phyloP scores from a whole-genome alignment of 2,113 vertebrate genomes.

The Stigmatopora argus region DNA sequence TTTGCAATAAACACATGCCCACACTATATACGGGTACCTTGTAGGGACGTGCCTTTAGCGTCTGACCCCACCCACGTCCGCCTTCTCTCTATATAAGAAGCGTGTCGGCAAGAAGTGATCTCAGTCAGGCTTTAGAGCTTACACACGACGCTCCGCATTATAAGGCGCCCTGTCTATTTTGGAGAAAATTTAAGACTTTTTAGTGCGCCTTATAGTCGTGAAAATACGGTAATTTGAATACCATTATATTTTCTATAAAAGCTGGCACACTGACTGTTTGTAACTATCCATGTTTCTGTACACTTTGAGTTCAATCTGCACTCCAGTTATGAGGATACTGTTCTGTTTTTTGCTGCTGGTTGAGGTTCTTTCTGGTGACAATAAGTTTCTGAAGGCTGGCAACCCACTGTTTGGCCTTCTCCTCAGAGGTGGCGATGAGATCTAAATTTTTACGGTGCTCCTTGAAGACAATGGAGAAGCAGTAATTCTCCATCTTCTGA shows the following conservation, averaged over 20 bases:
- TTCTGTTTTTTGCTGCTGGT: conserved; percentile 76
- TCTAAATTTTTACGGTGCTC: conserved; percentile 83
- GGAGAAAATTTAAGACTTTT: too few relatives aligned
- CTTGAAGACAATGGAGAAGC: conserved; percentile 95
- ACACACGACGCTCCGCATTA: too few relatives aligned
- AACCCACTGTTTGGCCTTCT: conserved; percentile 84
- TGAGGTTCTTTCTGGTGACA: conserved; percentile 73
- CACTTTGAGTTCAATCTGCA: background rate
- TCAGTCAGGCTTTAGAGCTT: too few relatives aligned
- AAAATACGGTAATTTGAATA: too few relatives aligned
- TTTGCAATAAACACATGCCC: too few relatives aligned
- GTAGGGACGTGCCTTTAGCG: too few relatives aligned
- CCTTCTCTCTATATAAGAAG: too few relatives aligned
- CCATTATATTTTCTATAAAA: background rate
- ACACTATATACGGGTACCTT: too few relatives aligned
- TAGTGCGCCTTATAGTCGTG: too few relatives aligned
- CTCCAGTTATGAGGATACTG: conserved; percentile 84
- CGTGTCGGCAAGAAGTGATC: too few relatives aligned
- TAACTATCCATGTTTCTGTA: background rate
- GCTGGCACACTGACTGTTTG: background rate
- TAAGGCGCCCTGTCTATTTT: too few relatives aligned
- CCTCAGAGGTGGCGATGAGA: conserved; percentile 80
- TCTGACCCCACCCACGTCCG: too few relatives aligned
- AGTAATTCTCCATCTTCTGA: conserved; percentile 76
- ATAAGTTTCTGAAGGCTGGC: conserved; percentile 79